A percentile compares a stretch with the other conserved stretches of the same genome.
phyloP scores from a whole-genome alignment of 2,888 invertebrate species.

The Diadegma fenestrale region DNA sequence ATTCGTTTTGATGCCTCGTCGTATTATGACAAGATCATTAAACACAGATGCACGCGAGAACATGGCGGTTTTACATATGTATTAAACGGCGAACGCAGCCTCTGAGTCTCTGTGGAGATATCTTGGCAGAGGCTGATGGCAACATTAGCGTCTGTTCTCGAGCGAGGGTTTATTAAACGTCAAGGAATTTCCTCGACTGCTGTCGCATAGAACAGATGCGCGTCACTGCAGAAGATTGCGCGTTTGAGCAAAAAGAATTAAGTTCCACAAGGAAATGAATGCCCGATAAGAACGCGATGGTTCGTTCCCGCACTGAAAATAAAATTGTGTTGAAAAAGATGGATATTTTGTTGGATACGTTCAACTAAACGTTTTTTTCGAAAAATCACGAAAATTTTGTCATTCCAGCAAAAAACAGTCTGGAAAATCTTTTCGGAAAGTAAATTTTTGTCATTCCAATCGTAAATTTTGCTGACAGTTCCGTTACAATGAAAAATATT shows the following conservation, averaged over 20 bases:
- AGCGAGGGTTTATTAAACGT: constrained; percentile 59
- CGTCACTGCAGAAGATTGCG: constrained; percentile 2
- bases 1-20: constrained; percentile 42
- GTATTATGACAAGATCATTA: constrained; percentile 13
- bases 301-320: no score
- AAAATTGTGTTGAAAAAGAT: no score
- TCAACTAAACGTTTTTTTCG: no score
- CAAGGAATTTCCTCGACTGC: constrained; percentile 51
- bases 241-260: constrained; percentile 25
- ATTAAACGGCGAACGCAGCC: neutral
- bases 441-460: no score
- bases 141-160: neutral
- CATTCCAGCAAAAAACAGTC: no score
- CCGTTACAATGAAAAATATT: no score
- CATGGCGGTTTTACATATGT: constrained; percentile 11
- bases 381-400: no score
- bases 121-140: constrained; percentile 25
- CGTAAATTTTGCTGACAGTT: no score
- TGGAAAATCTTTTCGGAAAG: no score
- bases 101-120: constrained; percentile 1
- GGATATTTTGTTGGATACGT: no score
- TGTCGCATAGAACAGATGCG: constrained; percentile 44
- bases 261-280: neutral
- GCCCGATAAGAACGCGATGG: neutral
- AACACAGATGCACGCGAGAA: constrained; percentile 1